A percentile compares a stretch with the other conserved stretches of the same genome.
Conservation (phyloP, 2,113 vertebrate species). For the Coptodon rendalli region DNA sequence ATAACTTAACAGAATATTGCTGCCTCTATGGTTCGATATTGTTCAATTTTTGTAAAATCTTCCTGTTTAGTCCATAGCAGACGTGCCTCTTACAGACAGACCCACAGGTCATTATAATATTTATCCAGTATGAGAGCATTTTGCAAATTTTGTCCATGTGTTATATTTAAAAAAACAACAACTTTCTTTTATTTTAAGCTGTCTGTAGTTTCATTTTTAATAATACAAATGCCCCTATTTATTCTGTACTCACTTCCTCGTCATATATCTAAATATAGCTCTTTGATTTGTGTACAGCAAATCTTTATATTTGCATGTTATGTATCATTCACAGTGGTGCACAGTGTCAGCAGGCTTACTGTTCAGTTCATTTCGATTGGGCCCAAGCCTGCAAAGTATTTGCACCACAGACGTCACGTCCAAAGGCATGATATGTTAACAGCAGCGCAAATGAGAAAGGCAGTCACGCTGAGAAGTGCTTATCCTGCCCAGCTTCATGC, state of each 20-base stretch:
- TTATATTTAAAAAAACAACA: not conserved
- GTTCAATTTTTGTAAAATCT: not conserved
- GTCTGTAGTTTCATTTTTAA: not conserved
- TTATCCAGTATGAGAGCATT: not conserved
- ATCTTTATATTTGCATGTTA: not conserved
- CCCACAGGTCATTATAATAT: not conserved
- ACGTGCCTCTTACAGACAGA: not conserved
- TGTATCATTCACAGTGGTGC: not conserved
- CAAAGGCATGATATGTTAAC: not conserved
- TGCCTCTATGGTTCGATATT: not conserved
- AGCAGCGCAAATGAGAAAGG: not conserved
- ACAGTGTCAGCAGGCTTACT: not conserved
- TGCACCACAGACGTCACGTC: not conserved
- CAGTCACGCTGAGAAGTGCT: not conserved
- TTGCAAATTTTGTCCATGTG: not conserved
- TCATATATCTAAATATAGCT: not conserved
- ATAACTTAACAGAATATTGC: not conserved
- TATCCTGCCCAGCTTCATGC: not conserved
- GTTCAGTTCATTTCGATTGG: not conserved
- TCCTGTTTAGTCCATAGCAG: not conserved
- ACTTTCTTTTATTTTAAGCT: not conserved
- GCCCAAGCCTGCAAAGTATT: not conserved
- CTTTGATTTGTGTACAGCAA: not conserved
- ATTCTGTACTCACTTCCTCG: not conserved
- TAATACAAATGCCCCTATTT: not conserved